Percentiles rank a stretch among this genome's conserved stretches.
Evolutionary conservation across 1,140 invertebrate species (phyloP).

Genomic region (Trinorchestia longiramus): DNA sequence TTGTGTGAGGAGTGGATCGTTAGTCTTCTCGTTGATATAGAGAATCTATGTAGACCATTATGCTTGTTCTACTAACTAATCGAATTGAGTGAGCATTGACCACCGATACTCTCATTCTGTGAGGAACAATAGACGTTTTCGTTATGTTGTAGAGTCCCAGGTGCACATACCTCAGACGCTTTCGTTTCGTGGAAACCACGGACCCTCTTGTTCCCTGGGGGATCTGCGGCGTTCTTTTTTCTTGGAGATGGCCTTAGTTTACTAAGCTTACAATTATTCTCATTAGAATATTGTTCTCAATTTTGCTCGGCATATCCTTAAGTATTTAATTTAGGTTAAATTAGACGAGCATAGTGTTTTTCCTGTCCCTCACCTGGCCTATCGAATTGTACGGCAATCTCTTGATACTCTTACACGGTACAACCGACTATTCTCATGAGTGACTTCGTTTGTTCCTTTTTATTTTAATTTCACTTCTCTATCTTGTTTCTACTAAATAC

Average conservation of each 20-base stretch:
- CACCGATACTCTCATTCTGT: not conserved
- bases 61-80: not conserved
- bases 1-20: not conserved
- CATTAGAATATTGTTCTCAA: not conserved
- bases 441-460: not conserved
- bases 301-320: not conserved
- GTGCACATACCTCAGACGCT: not conserved
- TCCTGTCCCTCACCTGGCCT: not conserved
- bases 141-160: not conserved
- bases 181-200: not conserved
- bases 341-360: not conserved
- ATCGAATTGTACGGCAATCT: not conserved
- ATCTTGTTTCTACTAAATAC: not conserved
- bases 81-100: not conserved
- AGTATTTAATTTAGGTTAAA: not conserved
- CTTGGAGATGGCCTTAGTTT: not conserved
- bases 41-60: not conserved
- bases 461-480: not conserved
- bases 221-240: not conserved
- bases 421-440: not conserved
- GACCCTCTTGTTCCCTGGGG: not conserved
- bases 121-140: not conserved
- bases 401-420: not conserved
- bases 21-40: not conserved
- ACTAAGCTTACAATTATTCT: not conserved